Evolutionary conservation across 2,888 invertebrate genomes (phyloP), one percentile per base, ranked within the genome.

Genomic region (Sphecodes monilicornis): DNA sequence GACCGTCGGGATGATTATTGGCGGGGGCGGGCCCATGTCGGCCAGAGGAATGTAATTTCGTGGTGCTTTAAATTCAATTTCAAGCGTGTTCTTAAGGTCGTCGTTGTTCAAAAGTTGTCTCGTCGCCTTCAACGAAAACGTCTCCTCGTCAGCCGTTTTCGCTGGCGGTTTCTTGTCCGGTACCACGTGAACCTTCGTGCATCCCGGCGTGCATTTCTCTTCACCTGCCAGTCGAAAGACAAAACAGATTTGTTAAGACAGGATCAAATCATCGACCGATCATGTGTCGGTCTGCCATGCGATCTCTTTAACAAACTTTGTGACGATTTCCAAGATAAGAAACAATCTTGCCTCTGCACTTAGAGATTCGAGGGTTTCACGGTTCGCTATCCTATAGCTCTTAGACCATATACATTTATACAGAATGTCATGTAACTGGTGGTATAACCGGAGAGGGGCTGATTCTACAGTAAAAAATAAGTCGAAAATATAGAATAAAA

Each of bases 11-110:
- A 86, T 80, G 80, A 91, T 91, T 80, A 89, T 86, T 43, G 90
- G 85, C 32, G 91, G 89, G 26, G 84, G 69, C 57, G 92, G 89
- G 10, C 90, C 91, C 6, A 71, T 84, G 32, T 89, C 86, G 3
- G 90, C 88, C 68, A 92, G 78, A 22, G 93, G 93, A 64, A 76
- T 84, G 88, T 93, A 93, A 92, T 93, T 93, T 85, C 93, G 89
- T 1, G 93, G 89, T 32, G 90, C 89, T 70, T 91, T 91, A 74
- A 93, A 89, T 89, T 93, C 92, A 78, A 93, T 89, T 84, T 93
- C 92, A 46, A 93, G 87, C 50, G 76, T 90, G 82, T 90, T 92
- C 54, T 79, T 89, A 70, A 90, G 79, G 66, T 91, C 88, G 43
- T 91, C 89, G 71, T 86, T 70, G 60, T 79, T 73, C 60, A 89